Conservation (phyloP, 2,113 vertebrate genomes). For the Strigops habroptila region DNA sequence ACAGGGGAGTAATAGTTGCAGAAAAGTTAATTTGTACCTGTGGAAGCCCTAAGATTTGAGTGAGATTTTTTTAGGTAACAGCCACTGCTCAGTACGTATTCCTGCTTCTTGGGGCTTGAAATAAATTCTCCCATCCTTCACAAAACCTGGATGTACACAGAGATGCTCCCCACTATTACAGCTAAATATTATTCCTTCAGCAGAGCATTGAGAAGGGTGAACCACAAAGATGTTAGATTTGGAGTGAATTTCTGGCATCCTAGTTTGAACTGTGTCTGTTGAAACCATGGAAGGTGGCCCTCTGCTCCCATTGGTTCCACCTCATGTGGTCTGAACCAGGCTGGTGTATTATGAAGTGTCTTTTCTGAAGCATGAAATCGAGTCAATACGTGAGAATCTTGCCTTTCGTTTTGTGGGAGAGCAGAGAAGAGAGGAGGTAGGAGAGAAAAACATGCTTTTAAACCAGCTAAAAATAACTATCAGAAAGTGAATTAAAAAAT, state of each 20-base stretch:
- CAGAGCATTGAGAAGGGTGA: background rate
- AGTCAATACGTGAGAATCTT: background rate
- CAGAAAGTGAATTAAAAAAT: background rate
- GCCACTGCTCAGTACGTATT: fast-evolving
- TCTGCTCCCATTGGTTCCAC: background rate
- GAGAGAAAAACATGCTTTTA: background rate
- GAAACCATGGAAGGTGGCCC: background rate
- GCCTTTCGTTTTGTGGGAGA: background rate
- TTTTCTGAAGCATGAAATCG: background rate
- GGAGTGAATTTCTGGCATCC: background rate
- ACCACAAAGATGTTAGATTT: background rate
- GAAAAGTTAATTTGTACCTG: background rate
- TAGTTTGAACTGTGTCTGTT: fast-evolving
- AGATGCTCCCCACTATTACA: background rate
- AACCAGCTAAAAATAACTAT: background rate
- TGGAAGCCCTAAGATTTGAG: background rate
- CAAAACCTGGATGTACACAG: background rate
- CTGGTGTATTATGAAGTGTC: background rate
- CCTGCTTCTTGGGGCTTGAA: background rate
- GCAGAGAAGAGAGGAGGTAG: background rate
- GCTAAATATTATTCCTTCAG: background rate
- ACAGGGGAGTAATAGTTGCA: background rate
- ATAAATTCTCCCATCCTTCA: background rate
- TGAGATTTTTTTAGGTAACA: background rate
- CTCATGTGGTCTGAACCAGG: background rate